Evolutionary conservation across 1,140 invertebrate species (phyloP), one percentile per base, ranked within the genome.

Genomic region (Trachymyrmex septentrionalis): DNA sequence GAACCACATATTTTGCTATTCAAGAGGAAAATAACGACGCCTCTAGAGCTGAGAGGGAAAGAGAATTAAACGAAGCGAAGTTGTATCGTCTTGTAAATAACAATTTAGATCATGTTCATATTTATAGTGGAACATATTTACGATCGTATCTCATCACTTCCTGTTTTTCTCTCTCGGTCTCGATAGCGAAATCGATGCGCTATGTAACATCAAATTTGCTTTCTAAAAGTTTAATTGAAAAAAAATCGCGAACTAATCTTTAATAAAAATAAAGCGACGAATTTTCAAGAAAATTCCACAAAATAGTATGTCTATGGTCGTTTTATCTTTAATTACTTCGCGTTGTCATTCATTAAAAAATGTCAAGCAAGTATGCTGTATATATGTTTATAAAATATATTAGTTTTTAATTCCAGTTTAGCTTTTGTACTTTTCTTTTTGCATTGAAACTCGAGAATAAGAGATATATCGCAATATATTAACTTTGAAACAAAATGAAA

Each of bases 1-100:
- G 97, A 97, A 92, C 97, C 97, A 21, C 97, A 97, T 90, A 96
- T 97, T 89, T 92, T 97, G 73, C 93, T 97, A 69, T 97, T 97
- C 92, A 96, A 96, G 93, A 95, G 97, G 92, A 96, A 96, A 94
- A 96, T 96, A 87, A 96, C 96, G 34, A 94, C 95, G 75, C 95
- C 94, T 34, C 90, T 94, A 78, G 95, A 96, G 44, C 14, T 53
- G 14, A 71, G 64, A 44, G 27, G 24, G 16, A 53, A 81, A 3
- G 34, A 81, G 0, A 84, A 93, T 90, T 91, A 92, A 93, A 27
- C 87, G 85, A 86, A 27, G 53, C 77, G 87, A 92, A 66, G 55
- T 24, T 12, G 24, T 16, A 53, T 78, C 48, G 55, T 57, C 27
- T 85, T 87, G 72, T 92, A 85, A 85, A 91, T 90, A 90, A 87